Percentiles rank a stretch among this genome's conserved stretches.
These are phyloP conservation scores for Rotaria magnacalcarata DNA, from an alignment of 2,888 invertebrate genomes.

Conservation along the genomic window DNA sequence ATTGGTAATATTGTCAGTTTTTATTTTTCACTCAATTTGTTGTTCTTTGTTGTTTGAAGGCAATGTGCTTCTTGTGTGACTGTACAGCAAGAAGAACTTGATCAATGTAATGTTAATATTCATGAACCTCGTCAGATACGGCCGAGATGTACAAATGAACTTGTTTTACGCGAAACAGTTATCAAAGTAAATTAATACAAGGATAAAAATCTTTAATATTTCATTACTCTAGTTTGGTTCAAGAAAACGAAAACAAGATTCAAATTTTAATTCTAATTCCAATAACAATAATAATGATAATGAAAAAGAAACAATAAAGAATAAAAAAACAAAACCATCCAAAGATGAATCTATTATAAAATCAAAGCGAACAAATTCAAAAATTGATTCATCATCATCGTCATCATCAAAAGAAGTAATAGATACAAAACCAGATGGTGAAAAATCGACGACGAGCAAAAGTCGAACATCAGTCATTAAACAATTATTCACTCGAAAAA, in stretches of 20 bases:
- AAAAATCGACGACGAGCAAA: not conserved
- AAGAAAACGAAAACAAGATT: not conserved
- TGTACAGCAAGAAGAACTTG: slow-evolving; percentile 13
- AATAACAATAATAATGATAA: not conserved
- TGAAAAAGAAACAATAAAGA: not conserved
- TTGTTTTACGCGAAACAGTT: slow-evolving; percentile 26
- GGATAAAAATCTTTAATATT: not conserved
- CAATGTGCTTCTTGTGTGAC: slow-evolving; percentile 10
- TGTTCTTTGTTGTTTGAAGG: not conserved
- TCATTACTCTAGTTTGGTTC: not conserved
- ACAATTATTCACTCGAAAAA: slow-evolving; percentile 30
- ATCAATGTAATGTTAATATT: slow-evolving; percentile 15
- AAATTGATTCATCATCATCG: too few relatives aligned
- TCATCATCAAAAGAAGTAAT: too few relatives aligned
- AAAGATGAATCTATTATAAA: not conserved
- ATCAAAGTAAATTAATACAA: not conserved
- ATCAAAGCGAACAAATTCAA: not conserved
- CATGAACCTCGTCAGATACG: slow-evolving; percentile 14
- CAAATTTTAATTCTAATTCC: not conserved
- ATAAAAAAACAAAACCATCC: not conserved
- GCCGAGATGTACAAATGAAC: slow-evolving; percentile 18
- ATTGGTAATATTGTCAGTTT: not conserved
- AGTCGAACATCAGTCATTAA: slow-evolving; percentile 22
- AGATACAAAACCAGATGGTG: not conserved
- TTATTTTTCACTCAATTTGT: not conserved